Evolutionary conservation across 1,140 invertebrate species (phyloP).

Genomic region (Nasonia longicornis): DNA sequence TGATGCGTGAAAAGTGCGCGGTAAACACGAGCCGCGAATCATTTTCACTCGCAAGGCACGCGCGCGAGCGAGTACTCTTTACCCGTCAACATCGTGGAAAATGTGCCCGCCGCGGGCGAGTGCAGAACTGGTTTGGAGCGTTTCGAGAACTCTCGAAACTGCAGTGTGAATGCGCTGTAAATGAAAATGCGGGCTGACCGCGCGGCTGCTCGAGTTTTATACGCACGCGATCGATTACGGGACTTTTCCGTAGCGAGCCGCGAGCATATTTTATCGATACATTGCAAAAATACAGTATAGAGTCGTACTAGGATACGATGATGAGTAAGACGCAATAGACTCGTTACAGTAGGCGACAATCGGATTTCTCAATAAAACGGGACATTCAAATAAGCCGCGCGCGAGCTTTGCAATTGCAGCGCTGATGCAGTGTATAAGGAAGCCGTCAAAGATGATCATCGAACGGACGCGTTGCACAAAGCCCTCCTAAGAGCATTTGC

Average conservation of each 20-base stretch:
- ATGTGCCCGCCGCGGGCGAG: not conserved
- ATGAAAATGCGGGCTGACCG: conserved; percentile 22
- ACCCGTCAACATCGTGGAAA: not conserved
- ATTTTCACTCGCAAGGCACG: not conserved
- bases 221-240: not conserved
- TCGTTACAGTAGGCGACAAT: not conserved
- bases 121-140: conserved; percentile 23
- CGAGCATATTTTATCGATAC: too few species aligned
- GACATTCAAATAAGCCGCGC: not conserved
- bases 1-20: not conserved
- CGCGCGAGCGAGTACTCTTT: not conserved
- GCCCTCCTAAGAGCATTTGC: not conserved
- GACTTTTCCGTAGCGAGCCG: not conserved
- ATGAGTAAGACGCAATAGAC: not conserved
- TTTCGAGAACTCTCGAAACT: not conserved
- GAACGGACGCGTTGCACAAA: not conserved
- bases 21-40: not conserved
- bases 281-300: too few species aligned
- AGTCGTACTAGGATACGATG: too few species aligned
- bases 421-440: not conserved
- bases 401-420: not conserved
- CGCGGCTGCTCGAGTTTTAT: not conserved
- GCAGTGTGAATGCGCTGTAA: not conserved
- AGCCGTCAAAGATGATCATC: not conserved
- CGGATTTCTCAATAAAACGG: not conserved